Conservation (phyloP, 2,797 vertebrate genomes). For the Furcifer pardalis region DNA sequence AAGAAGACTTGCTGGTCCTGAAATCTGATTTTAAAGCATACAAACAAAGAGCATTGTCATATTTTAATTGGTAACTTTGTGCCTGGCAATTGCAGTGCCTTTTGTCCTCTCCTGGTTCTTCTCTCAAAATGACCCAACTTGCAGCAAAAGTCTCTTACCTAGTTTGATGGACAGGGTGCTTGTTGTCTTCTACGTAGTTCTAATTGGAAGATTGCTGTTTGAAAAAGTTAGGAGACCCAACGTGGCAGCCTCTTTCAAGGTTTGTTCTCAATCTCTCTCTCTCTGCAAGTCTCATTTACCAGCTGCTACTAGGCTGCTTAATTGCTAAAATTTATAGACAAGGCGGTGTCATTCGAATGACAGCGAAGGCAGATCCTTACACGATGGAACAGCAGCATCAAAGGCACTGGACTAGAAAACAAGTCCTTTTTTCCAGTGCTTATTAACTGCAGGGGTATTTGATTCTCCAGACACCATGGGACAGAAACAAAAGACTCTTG, state of each 20-base stretch:
- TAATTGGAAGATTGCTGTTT: slow-evolving; percentile 49
- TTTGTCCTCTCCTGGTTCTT: background rate
- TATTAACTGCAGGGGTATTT: slow-evolving; percentile 63
- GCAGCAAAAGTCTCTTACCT: slow-evolving; percentile 68
- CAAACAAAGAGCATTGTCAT: background rate
- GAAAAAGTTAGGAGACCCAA: slow-evolving; percentile 43
- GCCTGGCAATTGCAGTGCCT: too few species aligned
- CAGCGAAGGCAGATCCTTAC: slow-evolving; percentile 74
- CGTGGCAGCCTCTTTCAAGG: slow-evolving; percentile 9
- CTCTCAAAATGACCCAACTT: background rate
- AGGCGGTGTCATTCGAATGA: slow-evolving; percentile 73
- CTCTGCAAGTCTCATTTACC: slow-evolving; percentile 48
- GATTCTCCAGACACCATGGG: slow-evolving; percentile 64
- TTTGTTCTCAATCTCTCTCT: slow-evolving; percentile 16
- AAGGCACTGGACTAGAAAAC: slow-evolving; percentile 67
- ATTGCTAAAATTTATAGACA: slow-evolving; percentile 76
- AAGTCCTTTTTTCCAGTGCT: slow-evolving; percentile 62
- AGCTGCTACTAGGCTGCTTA: slow-evolving; percentile 55
- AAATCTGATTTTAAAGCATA: background rate
- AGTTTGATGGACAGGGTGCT: slow-evolving; percentile 19
- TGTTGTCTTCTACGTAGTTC: slow-evolving; percentile 32
- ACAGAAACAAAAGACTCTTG: slow-evolving; percentile 62
- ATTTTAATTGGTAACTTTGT: background rate
- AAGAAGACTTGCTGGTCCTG: background rate
- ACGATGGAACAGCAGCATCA: slow-evolving; percentile 71